Evolutionary conservation across 2,888 invertebrate genomes (phyloP).

Genomic region (Plagodis pulveraria): DNA sequence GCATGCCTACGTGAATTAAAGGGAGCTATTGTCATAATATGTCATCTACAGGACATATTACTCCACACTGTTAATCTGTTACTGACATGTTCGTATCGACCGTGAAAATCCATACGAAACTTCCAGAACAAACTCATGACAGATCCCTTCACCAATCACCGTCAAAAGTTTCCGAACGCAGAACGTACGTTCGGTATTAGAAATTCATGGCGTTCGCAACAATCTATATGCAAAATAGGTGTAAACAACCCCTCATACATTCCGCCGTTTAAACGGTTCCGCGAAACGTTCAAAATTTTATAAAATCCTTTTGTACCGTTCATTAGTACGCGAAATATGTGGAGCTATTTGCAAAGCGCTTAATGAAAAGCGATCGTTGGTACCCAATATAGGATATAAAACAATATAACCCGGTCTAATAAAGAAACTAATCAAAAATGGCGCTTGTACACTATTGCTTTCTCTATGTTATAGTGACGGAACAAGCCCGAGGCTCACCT

Average conservation of each 20-base stretch:
- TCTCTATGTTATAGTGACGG: no score
- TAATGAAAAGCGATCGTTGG: conserved; percentile 7
- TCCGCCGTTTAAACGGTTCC: conserved; percentile 39
- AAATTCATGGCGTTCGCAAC: conserved; percentile 64
- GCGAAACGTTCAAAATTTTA: conserved; percentile 36
- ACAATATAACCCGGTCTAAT: no score
- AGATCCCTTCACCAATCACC: conserved; percentile 5
- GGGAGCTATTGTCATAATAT: no score
- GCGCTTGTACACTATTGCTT: no score
- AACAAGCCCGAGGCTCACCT: no score
- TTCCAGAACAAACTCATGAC: conserved; percentile 22
- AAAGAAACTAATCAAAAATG: no score
- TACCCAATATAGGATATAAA: neutral
- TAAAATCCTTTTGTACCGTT: conserved; percentile 32
- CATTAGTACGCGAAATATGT: conserved; percentile 25
- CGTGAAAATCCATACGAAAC: neutral
- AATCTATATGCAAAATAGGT: conserved; percentile 72
- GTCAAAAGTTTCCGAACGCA: conserved; percentile 33
- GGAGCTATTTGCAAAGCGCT: conserved; percentile 9
- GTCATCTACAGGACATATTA: no score
- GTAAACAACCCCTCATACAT: conserved; percentile 61
- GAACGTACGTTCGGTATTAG: conserved; percentile 66
- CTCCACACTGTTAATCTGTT: no score
- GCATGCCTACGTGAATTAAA: no score
- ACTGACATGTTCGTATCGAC: no score